These are phyloP conservation scores for Stomatorhinus walkeri DNA, from an alignment of 2,797 vertebrate genomes.

Conservation along the genomic window DNA sequence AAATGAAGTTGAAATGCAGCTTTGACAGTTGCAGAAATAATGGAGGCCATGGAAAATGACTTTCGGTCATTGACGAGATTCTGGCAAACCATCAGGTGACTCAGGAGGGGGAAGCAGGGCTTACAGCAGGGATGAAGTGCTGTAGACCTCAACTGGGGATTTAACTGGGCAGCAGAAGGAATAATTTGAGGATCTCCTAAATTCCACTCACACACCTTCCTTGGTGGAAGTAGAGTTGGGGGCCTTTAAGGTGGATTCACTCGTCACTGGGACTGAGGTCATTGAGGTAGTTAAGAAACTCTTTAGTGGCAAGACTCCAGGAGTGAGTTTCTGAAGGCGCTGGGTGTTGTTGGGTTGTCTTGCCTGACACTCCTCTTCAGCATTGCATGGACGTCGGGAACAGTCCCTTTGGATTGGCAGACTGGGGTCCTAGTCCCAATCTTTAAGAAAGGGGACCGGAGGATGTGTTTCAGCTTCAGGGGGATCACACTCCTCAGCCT, in stretches of 20 bases:
- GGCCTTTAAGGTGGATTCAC: neutral
- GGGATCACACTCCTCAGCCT: neutral
- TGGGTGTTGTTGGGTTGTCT: neutral
- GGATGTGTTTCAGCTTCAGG: neutral
- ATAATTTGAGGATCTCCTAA: neutral
- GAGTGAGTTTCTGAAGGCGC: neutral
- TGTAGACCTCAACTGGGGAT: neutral
- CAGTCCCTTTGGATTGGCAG: neutral
- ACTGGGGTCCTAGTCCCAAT: neutral
- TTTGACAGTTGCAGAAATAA: neutral
- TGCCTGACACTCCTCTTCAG: neutral
- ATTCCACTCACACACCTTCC: neutral
- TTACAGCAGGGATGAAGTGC: neutral
- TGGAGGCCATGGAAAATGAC: neutral
- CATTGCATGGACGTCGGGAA: neutral
- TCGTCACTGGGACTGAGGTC: neutral
- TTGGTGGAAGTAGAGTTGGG: neutral
- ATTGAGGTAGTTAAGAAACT: neutral
- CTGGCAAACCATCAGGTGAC: neutral
- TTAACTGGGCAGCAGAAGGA: neutral
- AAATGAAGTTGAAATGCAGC: neutral
- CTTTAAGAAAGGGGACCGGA: neutral
- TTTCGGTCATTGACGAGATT: neutral
- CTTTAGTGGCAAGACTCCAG: neutral
- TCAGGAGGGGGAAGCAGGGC: neutral